Evolutionary conservation across 2,888 invertebrate genomes (phyloP).

Genomic region (Polyommatus iphigenia): DNA sequence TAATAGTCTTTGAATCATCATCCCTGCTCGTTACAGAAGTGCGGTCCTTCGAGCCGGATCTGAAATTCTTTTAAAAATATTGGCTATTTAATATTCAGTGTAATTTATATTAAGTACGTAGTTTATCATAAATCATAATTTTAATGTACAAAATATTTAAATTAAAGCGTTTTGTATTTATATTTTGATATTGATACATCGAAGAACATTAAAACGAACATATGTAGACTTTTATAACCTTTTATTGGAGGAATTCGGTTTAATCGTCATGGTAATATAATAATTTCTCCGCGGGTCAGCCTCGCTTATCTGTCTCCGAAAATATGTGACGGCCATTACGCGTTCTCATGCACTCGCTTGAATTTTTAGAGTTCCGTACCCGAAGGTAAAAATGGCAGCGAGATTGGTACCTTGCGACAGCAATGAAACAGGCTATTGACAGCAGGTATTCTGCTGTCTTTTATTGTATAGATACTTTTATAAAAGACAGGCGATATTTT

Average conservation of each 20-base stretch:
- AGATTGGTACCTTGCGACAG: neutral
- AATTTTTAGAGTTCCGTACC: neutral
- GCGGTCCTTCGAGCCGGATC: neutral
- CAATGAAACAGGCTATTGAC: neutral
- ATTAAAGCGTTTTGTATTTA: neutral
- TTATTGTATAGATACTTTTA: neutral
- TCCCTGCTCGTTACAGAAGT: neutral
- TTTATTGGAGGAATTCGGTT: neutral
- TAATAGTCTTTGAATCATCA: no score
- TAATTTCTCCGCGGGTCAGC: constrained; percentile 1
- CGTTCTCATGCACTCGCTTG: neutral
- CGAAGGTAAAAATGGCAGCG: neutral
- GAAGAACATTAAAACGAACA: neutral
- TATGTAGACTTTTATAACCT: neutral
- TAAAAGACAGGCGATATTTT: neutral
- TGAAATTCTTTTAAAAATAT: neutral
- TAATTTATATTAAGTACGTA: neutral
- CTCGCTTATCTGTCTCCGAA: neutral
- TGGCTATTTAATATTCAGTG: neutral
- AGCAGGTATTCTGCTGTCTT: no score
- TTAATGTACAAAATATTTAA: neutral
- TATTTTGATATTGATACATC: neutral
- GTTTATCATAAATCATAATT: neutral
- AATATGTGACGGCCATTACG: constrained; percentile 19
- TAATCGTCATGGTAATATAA: constrained; percentile 1